phyloP scores from a whole-genome alignment of 2,888 invertebrate species.

The Ormyrus nitidulus region DNA sequence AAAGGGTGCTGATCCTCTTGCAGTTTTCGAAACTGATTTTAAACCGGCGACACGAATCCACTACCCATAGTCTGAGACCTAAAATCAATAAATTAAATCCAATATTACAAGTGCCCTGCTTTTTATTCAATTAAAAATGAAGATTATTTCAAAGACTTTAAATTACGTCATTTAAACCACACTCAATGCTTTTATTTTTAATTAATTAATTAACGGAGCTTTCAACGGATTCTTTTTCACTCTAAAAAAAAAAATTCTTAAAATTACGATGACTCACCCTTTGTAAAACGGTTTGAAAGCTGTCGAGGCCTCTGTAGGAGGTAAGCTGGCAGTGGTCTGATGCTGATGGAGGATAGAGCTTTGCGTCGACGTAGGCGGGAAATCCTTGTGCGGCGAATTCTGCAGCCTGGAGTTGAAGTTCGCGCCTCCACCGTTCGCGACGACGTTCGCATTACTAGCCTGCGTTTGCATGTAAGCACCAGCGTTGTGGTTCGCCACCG shows the following conservation, averaged over 20 bases:
- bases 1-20: slow-evolving; percentile 29
- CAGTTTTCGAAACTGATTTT: slow-evolving; percentile 76
- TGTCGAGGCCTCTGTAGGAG: slow-evolving; percentile 76
- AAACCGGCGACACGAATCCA: slow-evolving; percentile 86
- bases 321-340: slow-evolving; percentile 72
- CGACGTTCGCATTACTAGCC: background rate
- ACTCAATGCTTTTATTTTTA: too few species aligned
- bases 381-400: slow-evolving; percentile 75
- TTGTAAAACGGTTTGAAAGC: slow-evolving; percentile 94
- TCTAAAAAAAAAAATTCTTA: too few species aligned
- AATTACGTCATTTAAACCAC: too few species aligned
- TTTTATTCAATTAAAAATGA: too few species aligned
- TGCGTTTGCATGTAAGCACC: slow-evolving; percentile 75
- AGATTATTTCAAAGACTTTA: too few species aligned
- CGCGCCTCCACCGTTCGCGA: slow-evolving; percentile 49
- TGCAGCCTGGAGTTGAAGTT: slow-evolving; percentile 77
- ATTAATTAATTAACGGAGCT: too few species aligned
- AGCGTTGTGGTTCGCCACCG: slow-evolving; percentile 74
- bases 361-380: slow-evolving; percentile 64
- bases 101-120: background rate
- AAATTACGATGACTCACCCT: slow-evolving; percentile 79
- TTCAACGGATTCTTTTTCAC: too few species aligned
- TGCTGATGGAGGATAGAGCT: slow-evolving; percentile 72
- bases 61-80: slow-evolving; percentile 85
- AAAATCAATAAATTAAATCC: slow-evolving; percentile 74